These are phyloP conservation scores for Drosophila sordidula DNA, from an alignment of 2,888 invertebrate genomes.

Conservation along the genomic window DNA sequence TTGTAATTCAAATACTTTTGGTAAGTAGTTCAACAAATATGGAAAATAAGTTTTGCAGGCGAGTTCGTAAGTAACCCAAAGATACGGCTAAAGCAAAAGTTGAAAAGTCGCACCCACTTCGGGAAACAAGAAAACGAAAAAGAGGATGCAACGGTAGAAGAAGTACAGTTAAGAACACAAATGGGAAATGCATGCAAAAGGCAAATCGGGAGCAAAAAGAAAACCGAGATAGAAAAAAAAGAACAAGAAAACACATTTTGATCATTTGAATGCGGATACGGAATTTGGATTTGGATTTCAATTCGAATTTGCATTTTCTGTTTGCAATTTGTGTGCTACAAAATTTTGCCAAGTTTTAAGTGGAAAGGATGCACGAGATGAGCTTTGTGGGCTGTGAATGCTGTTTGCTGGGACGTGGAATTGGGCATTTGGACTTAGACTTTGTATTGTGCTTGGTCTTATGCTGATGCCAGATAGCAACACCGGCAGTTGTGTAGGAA, in stretches of 20 bases:
- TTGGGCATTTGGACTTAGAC: slow-evolving; percentile 5
- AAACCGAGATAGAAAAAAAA: neutral
- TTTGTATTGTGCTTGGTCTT: slow-evolving; percentile 27
- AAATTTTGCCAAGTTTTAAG: slow-evolving; percentile 33
- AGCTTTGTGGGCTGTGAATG: neutral
- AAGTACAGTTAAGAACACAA: slow-evolving; percentile 22
- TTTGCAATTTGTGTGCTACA: slow-evolving; percentile 39
- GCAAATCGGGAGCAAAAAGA: slow-evolving; percentile 2
- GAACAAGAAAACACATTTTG: slow-evolving; percentile 12
- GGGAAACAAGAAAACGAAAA: slow-evolving; percentile 13
- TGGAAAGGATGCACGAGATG: slow-evolving; percentile 26
- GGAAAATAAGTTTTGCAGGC: slow-evolving; percentile 9
- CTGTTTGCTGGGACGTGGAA: neutral
- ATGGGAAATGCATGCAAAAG: slow-evolving; percentile 26
- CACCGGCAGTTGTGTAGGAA: slow-evolving; percentile 4
- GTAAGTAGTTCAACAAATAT: slow-evolving; percentile 53
- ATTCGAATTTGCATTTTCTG: slow-evolving; percentile 34
- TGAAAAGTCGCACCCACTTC: slow-evolving; percentile 10
- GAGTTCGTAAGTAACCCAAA: slow-evolving; percentile 6
- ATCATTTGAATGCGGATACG: slow-evolving; percentile 24
- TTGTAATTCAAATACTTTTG: slow-evolving; percentile 74
- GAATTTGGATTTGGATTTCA: slow-evolving; percentile 26
- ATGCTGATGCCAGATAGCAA: slow-evolving; percentile 29
- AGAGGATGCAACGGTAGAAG: slow-evolving; percentile 18
- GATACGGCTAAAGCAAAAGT: slow-evolving; percentile 22